Base-by-base conservation (phyloP, 2,797 vertebrate species). In the Schizothorax lantsangensis region DNA sequence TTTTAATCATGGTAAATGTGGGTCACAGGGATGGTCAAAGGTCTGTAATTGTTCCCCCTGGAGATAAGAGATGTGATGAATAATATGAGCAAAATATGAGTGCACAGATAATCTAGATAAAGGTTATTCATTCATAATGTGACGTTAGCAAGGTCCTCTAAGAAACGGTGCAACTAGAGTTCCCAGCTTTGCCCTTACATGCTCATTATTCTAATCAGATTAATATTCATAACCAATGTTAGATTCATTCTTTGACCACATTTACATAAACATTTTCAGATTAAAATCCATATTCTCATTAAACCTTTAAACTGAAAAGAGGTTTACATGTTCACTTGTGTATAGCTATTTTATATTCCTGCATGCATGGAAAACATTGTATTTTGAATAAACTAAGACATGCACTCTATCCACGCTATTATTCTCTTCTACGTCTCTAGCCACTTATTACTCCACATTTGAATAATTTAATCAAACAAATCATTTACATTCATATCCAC, bases 41-140 rank as follows among this genome's bases (percentile, higher is more conserved):
- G 54, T 74, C 52, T 62, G 77, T 11, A 21, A 54, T 59, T 9
- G n/a, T 86, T 47, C 57, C 71, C 68, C 43, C 68, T 40, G 69
- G 21, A 81, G 78, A 86, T 26, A n/a, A 57, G 47, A 79, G 33
- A 85, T 71, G n/a, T 86, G 57, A 86, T 64, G 54, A 86, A 86
- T 43, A 86, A 86, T 72, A 79, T 86, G 33, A 74, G 69, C 30
- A 74, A 81, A 86, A 62, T 73, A 17, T 49, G 54, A 71, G 38
- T 45, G 43, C 69, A 9, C 33, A 74, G n/a, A 59, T 30, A 26
- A n/a, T 62, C 66, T 43, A 85, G 43, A 66, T 52, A 81, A 69
- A 81, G 64, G 30, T 81, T 49, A 68, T 81, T 49, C 6, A 0
- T 68, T 81, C 62, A 52, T 69, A 81, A 81, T 69, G 17, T 81